These are phyloP conservation scores for Sibirionetta formosa DNA, from an alignment of 2,797 vertebrate genomes.

Conservation along the genomic window DNA sequence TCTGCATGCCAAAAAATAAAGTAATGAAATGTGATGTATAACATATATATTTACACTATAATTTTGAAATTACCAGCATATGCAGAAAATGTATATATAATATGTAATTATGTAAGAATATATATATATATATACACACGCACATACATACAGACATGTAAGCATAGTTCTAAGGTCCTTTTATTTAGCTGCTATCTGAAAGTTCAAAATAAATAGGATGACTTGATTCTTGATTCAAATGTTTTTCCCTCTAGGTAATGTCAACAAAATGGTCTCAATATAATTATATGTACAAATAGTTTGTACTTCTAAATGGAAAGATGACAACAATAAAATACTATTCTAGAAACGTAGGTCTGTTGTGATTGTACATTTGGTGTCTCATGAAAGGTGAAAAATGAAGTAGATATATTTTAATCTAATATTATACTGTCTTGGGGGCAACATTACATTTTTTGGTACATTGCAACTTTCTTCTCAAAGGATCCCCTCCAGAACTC, in stretches of 20 bases:
- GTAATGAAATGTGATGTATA: background rate
- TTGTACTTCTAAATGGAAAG: background rate
- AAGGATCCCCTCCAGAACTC: background rate
- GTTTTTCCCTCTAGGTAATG: background rate
- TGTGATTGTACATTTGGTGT: constrained; percentile 5
- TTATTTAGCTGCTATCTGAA: background rate
- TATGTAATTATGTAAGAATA: background rate
- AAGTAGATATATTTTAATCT: background rate
- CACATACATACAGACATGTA: background rate
- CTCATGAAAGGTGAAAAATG: background rate
- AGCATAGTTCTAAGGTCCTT: background rate
- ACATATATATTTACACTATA: background rate
- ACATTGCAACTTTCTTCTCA: background rate
- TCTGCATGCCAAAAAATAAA: background rate
- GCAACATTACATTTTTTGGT: background rate
- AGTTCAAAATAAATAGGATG: background rate
- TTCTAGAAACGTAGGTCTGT: background rate
- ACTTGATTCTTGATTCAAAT: background rate
- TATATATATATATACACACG: background rate
- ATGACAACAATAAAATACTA: background rate
- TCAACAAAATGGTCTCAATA: background rate
- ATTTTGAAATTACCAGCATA: background rate
- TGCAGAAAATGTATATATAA: background rate
- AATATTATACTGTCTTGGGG: background rate
- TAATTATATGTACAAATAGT: background rate